Conservation (phyloP, 2,888 invertebrate species). For the Xestobium rufovillosum region DNA sequence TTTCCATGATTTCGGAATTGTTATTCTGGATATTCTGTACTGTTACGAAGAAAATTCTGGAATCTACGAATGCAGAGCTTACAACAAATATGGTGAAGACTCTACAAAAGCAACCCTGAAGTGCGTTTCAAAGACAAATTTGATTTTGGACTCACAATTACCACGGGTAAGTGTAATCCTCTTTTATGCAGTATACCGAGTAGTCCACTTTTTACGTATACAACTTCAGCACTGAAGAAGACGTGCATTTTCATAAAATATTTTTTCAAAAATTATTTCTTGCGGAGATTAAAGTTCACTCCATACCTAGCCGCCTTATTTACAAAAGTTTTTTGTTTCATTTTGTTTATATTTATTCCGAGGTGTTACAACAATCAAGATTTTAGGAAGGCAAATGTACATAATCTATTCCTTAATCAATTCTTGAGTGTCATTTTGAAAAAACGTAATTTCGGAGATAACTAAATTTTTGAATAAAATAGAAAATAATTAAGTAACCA, state of each 20-base stretch:
- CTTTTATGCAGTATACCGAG: conserved; percentile 1
- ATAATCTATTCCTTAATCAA: too few species aligned
- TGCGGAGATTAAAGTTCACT: conserved; percentile 5
- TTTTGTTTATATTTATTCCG: too few species aligned
- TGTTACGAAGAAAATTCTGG: conserved; percentile 96
- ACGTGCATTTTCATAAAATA: conserved; percentile 7
- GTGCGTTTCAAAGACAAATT: conserved; percentile 81
- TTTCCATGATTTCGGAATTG: conserved; percentile 96
- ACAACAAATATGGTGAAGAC: conserved; percentile 85
- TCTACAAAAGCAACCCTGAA: conserved; percentile 76
- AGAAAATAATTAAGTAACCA: too few species aligned
- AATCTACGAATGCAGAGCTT: conserved; percentile 86
- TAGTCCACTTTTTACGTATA: conserved; percentile 10
- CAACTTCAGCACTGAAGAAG: too few species aligned
- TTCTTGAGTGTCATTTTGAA: too few species aligned
- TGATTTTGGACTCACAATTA: conserved; percentile 87
- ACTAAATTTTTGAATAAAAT: too few species aligned
- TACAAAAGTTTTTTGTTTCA: too few species aligned
- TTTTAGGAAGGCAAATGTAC: too few species aligned
- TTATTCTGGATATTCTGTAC: conserved; percentile 89
- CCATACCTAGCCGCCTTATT: too few species aligned
- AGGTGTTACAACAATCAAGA: too few species aligned
- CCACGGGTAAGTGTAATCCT: conserved; percentile 59
- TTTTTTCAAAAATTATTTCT: conserved; percentile 15
- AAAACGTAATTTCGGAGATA: too few species aligned